These are phyloP conservation scores for Rhodophaea formosa DNA, from an alignment of 2,888 invertebrate genomes.

Conservation along the genomic window DNA sequence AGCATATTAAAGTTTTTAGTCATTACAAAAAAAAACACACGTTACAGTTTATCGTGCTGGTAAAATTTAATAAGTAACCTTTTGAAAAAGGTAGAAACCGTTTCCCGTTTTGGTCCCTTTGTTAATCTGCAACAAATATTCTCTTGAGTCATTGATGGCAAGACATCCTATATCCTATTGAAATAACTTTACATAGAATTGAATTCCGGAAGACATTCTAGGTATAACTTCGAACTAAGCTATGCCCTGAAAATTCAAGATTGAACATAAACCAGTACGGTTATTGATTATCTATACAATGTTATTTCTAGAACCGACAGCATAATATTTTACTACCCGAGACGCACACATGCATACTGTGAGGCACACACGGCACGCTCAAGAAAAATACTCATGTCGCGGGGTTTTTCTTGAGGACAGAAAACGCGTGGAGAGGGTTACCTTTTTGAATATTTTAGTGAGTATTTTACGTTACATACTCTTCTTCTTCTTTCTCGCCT, in stretches of 20 bases:
- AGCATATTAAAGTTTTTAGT: too few species aligned
- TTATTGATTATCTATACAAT: conserved; percentile 82
- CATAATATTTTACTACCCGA: conserved; percentile 81
- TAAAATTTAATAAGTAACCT: too few species aligned
- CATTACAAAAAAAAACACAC: too few species aligned
- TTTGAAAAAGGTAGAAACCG: too few species aligned
- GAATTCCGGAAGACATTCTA: neutral
- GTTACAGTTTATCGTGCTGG: too few species aligned
- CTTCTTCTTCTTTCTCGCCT: too few species aligned
- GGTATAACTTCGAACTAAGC: conserved; percentile 3
- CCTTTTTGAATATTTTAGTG: conserved; percentile 15
- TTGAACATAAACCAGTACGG: conserved; percentile 63
- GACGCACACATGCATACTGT: conserved; percentile 43
- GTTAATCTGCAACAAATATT: too few species aligned
- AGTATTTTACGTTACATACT: too few species aligned
- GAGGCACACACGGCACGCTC: conserved; percentile 42
- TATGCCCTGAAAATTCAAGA: conserved; percentile 39
- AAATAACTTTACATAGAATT: too few species aligned
- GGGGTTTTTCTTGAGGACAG: conserved; percentile 68
- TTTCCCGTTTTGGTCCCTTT: too few species aligned
- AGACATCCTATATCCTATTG: too few species aligned
- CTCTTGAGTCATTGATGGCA: too few species aligned
- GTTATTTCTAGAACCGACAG: conserved; percentile 80
- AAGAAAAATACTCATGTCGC: conserved; percentile 78
- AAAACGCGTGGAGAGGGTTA: conserved; percentile 41